These are phyloP conservation scores for Nematostella vectensis DNA, from an alignment of 92 coral and sea anemone species.

Conservation along the genomic window DNA sequence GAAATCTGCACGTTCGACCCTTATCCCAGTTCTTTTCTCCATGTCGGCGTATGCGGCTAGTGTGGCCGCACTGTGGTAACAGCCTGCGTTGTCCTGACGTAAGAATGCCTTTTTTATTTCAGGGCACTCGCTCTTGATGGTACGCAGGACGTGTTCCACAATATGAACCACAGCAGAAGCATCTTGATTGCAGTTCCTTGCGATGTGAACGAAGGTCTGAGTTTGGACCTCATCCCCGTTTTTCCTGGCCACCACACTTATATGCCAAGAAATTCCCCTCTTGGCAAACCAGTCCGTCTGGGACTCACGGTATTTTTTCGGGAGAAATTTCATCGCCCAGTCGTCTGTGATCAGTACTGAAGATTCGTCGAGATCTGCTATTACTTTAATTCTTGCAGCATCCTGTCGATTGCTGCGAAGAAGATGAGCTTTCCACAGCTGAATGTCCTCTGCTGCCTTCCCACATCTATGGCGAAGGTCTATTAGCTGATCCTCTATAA, in stretches of 20 bases:
- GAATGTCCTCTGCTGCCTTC: conserved; percentile 13
- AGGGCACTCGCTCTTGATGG: too few species aligned
- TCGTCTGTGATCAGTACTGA: conserved; percentile 17
- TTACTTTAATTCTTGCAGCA: conserved; percentile 1
- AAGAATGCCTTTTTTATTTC: too few species aligned
- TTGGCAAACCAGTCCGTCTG: conserved; percentile 34
- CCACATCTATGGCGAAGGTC: conserved; percentile 28
- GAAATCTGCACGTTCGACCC: conserved; percentile 21
- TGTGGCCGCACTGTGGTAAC: conserved; percentile 36
- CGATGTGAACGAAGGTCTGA: conserved; percentile 28
- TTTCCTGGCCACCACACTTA: conserved; percentile 27
- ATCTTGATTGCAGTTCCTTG: conserved; percentile 22
- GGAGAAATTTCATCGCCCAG: conserved; percentile 38
- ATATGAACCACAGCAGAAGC: conserved; percentile 26
- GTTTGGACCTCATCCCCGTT: conserved; percentile 11
- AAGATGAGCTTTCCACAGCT: conserved; percentile 31
- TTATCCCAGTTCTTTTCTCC: conserved; percentile 21
- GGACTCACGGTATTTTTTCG: conserved; percentile 25
- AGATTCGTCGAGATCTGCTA: conserved; percentile 14
- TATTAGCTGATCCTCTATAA: conserved; percentile 7
- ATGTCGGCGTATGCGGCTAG: conserved; percentile 22
- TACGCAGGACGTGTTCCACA: conserved; percentile 27
- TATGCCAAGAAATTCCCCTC: conserved; percentile 43
- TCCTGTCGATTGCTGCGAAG: conserved; percentile 30
- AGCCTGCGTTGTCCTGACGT: too few species aligned